Percentiles rank a stretch among this genome's conserved stretches.
Evolutionary conservation across 2,888 invertebrate species (phyloP).

Genomic region (Oithona nana): DNA sequence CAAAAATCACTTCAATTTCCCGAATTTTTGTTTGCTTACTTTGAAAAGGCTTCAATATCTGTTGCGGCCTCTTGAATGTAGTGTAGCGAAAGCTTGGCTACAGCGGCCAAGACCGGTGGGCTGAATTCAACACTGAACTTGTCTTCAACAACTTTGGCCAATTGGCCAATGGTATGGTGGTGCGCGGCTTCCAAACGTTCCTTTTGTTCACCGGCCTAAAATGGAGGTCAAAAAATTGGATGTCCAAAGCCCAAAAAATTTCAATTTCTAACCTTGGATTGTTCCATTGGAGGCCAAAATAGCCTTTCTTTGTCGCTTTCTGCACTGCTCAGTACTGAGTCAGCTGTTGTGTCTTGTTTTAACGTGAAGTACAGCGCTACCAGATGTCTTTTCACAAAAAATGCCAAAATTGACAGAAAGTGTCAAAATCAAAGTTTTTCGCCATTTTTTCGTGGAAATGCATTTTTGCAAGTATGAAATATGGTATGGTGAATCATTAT

Average conservation of each 20-base stretch:
- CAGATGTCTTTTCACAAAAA: too few species aligned
- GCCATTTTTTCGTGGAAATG: too few species aligned
- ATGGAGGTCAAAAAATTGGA: background rate
- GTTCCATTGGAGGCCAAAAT: background rate
- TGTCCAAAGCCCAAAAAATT: too few species aligned
- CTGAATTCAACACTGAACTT: background rate
- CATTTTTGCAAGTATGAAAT: too few species aligned
- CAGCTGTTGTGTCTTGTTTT: background rate
- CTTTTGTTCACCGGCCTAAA: background rate
- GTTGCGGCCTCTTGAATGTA: background rate
- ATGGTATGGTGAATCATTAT: too few species aligned
- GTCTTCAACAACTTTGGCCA: background rate
- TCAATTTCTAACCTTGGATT: background rate
- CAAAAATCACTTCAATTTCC: too few species aligned
- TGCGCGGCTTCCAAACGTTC: background rate
- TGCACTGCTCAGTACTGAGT: too few species aligned
- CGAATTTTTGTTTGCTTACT: too few species aligned
- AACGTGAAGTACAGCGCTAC: background rate
- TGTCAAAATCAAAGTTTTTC: too few species aligned
- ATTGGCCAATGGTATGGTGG: background rate
- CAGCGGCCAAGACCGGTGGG: background rate
- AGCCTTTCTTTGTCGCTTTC: background rate
- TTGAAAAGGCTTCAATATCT: background rate
- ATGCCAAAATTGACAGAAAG: too few species aligned
- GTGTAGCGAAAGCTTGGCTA: background rate